Evolutionary conservation across 2,797 vertebrate species (phyloP).

Genomic region (Pangasius djambal): DNA sequence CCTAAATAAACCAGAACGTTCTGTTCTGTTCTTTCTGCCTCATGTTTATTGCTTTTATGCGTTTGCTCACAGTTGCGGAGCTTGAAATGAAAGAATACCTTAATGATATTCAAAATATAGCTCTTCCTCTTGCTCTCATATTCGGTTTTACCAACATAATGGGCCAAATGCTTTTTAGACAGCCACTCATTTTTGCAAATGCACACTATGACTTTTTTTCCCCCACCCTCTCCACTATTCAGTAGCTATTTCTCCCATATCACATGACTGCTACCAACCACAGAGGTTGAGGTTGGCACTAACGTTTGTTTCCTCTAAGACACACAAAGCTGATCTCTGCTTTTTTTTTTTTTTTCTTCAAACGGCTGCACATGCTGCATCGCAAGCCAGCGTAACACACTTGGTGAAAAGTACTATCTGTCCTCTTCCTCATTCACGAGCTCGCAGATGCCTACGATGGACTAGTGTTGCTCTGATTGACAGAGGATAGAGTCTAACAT

Average conservation of each 20-base stretch:
- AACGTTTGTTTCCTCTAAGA: not conserved
- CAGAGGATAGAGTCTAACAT: not conserved
- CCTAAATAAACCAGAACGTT: slow-evolving; percentile 22
- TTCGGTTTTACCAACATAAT: not conserved
- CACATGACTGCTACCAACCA: not conserved
- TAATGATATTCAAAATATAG: not conserved
- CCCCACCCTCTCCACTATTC: not conserved
- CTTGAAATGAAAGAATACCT: not conserved
- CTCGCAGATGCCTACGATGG: not conserved
- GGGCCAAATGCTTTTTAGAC: not conserved
- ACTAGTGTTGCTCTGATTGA: not conserved
- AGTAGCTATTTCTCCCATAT: not conserved
- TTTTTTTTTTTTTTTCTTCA: no score
- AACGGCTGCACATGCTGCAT: not conserved
- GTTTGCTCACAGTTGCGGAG: not conserved
- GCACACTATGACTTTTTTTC: not conserved
- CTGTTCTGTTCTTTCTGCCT: slow-evolving; percentile 33
- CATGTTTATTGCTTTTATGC: not conserved
- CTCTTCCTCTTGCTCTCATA: not conserved
- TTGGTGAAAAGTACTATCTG: not conserved
- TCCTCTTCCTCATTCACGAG: not conserved
- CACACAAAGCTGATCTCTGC: not conserved
- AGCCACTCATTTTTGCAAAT: not conserved
- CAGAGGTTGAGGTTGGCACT: not conserved
- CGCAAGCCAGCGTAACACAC: not conserved